A percentile compares a stretch with the other conserved stretches of the same genome.
These are phyloP conservation scores for Peromyscus nudipes DNA, from an alignment of 2,797 vertebrate species.

Conservation along the genomic window DNA sequence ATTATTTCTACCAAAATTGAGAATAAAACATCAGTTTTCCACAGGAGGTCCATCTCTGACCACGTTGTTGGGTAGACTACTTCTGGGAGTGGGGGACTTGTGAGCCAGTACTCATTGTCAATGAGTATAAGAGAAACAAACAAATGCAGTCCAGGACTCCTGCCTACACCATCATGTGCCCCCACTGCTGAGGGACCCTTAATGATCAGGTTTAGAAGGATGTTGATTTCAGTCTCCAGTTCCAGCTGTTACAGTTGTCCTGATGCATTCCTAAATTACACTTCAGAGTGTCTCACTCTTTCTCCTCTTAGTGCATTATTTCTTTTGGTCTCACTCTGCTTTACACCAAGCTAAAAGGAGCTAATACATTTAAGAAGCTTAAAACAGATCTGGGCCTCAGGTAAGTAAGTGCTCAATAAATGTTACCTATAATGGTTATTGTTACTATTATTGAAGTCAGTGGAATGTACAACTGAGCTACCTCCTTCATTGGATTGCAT, in stretches of 20 bases:
- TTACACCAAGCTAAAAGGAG: slow-evolving; percentile 14
- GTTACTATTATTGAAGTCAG: slow-evolving; percentile 30
- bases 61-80: neutral
- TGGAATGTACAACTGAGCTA: neutral
- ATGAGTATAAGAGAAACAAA: neutral
- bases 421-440: neutral
- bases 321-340: neutral
- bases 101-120: neutral
- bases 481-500: neutral
- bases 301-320: neutral
- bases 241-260: neutral
- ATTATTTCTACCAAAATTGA: neutral
- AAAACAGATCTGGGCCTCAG: neutral
- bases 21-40: neutral
- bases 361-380: slow-evolving; percentile 26
- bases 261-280: neutral
- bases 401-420: slow-evolving; percentile 38
- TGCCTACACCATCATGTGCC: neutral
- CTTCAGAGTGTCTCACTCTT: neutral
- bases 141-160: accelerated
- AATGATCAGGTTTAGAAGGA: neutral
- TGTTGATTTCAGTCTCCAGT: neutral
- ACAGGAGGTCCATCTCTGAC: neutral
- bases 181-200: neutral
- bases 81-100: neutral